Conservation (phyloP, 2,888 invertebrate species). For the Microctonus brassicae region DNA sequence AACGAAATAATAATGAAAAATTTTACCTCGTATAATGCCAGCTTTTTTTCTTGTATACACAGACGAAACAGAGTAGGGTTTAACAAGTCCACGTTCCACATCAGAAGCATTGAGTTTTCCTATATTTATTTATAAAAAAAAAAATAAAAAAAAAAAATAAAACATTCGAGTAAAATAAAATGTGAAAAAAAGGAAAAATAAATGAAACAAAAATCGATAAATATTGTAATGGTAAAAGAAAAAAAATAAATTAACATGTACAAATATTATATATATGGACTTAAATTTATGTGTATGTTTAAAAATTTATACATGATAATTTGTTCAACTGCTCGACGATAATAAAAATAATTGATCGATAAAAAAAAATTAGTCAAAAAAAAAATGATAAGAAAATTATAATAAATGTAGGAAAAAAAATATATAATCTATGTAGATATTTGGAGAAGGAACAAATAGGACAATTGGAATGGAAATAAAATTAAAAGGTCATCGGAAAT, state of each 20-base stretch:
- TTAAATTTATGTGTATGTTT: not conserved
- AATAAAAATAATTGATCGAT: not conserved
- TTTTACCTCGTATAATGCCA: constrained; percentile 49
- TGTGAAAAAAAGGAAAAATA: not conserved
- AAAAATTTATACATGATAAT: not conserved
- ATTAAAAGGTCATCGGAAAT: not conserved
- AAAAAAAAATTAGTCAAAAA: not conserved
- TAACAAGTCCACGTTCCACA: constrained; percentile 50
- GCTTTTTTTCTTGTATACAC: constrained; percentile 51
- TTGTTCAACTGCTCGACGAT: not conserved
- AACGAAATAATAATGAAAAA: not conserved
- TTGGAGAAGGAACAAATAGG: not conserved
- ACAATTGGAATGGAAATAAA: not conserved
- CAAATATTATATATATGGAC: no score
- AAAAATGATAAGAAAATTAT: not conserved
- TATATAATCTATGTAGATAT: no score
- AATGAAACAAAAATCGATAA: not conserved
- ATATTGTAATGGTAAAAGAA: not conserved
- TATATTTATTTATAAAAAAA: constrained; percentile 36
- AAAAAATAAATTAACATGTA: not conserved
- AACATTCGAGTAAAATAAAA: not conserved
- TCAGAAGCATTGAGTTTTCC: constrained; percentile 48
- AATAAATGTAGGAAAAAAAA: not conserved
- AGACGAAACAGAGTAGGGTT: constrained; percentile 50
- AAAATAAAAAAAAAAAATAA: not conserved